phyloP scores from a whole-genome alignment of 2,888 invertebrate genomes.

The Drosophila gaucha region DNA sequence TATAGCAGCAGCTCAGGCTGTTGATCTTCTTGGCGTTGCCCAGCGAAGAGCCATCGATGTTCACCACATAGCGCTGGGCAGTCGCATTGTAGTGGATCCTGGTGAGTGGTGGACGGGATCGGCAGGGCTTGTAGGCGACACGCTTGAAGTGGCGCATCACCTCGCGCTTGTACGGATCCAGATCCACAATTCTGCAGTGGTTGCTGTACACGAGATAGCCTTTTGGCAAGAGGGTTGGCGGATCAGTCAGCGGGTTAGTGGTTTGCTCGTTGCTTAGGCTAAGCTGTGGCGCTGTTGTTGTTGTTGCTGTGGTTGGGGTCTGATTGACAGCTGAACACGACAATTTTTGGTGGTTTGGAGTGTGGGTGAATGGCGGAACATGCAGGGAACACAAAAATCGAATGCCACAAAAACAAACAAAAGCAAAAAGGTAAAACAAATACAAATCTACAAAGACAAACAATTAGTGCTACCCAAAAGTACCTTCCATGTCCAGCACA shows the following conservation, averaged over 20 bases:
- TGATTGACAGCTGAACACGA: constrained; percentile 7
- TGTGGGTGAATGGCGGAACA: not conserved
- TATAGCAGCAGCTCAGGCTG: constrained; percentile 81
- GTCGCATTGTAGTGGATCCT: constrained; percentile 68
- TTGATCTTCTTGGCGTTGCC: constrained; percentile 60
- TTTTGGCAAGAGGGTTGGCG: constrained; percentile 59
- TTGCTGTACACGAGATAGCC: constrained; percentile 86
- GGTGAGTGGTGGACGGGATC: constrained; percentile 81
- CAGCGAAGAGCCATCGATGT: constrained; percentile 72
- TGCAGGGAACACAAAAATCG: constrained; percentile 5
- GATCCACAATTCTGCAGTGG: constrained; percentile 87
- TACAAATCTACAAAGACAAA: not conserved
- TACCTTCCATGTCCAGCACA: constrained; percentile 83
- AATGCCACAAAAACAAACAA: not conserved
- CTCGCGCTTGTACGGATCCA: constrained; percentile 87
- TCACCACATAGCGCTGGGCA: constrained; percentile 72
- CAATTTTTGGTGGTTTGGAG: not conserved
- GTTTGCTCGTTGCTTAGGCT: not conserved
- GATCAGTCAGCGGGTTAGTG: constrained; percentile 20
- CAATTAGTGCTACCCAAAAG: not conserved
- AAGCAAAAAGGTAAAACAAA: not conserved
- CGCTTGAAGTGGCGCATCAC: constrained; percentile 86
- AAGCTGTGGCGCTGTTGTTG: not conserved
- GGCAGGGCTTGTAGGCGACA: constrained; percentile 86
- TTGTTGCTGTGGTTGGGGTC: not conserved